These are phyloP conservation scores for Allophyes oxyacanthae DNA, from an alignment of 2,888 invertebrate species.

Conservation along the genomic window DNA sequence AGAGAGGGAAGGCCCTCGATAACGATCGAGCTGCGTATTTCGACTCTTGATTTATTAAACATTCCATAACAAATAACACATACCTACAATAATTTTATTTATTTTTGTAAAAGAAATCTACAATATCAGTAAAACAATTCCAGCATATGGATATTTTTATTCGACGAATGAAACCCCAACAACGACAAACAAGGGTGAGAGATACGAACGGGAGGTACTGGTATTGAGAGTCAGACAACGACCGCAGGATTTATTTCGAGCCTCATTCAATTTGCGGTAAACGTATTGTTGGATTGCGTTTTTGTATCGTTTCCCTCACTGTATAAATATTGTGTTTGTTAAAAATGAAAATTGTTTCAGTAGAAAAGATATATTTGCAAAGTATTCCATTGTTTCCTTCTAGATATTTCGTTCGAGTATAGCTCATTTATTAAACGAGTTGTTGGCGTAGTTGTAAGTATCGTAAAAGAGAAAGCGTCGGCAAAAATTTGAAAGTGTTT, in stretches of 20 bases:
- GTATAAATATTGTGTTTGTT: slow-evolving; percentile 67
- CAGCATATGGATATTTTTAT: slow-evolving; percentile 68
- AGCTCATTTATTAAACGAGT: slow-evolving; percentile 43
- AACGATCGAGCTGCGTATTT: slow-evolving; percentile 71
- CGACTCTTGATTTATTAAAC: slow-evolving; percentile 50
- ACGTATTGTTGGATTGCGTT: slow-evolving; percentile 84
- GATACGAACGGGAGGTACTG: slow-evolving; percentile 72
- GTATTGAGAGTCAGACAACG: slow-evolving; percentile 83
- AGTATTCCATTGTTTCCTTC: neutral
- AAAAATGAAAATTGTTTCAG: slow-evolving; percentile 57
- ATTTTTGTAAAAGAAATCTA: slow-evolving; percentile 49
- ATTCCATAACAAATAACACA: slow-evolving; percentile 7
- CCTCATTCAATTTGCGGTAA: slow-evolving; percentile 87
- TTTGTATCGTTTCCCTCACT: slow-evolving; percentile 74
- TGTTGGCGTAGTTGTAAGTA: slow-evolving; percentile 46
- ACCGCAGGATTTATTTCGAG: slow-evolving; percentile 86
- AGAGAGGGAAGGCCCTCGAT: slow-evolving; percentile 70
- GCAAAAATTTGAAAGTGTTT: slow-evolving; percentile 78
- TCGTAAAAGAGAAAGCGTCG: slow-evolving; percentile 75
- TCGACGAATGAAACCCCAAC: slow-evolving; percentile 74
- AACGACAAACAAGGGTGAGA: slow-evolving; percentile 82
- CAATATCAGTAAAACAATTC: slow-evolving; percentile 54
- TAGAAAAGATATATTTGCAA: neutral
- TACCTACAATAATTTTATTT: slow-evolving; percentile 11
- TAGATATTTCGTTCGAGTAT: slow-evolving; percentile 17